A percentile compares a stretch with the other conserved stretches of the same genome.
Evolutionary conservation across 2,888 invertebrate genomes (phyloP).

Genomic region (Bimastos eiseni): DNA sequence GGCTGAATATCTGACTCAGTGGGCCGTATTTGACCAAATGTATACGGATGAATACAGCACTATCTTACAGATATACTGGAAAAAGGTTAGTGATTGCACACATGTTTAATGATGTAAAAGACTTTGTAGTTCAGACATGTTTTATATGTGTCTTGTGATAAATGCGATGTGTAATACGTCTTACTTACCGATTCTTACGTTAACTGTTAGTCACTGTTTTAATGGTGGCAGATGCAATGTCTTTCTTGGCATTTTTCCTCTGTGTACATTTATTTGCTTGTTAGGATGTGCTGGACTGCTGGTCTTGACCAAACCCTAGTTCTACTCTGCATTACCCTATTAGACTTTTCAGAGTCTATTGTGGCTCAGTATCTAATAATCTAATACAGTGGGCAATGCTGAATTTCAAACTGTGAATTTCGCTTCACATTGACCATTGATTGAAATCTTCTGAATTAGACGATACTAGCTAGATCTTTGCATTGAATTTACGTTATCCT

Average conservation of each 20-base stretch:
- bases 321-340: background rate
- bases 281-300: background rate
- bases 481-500: constrained; percentile 13
- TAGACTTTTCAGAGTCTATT: background rate
- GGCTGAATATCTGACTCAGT: constrained; percentile 54
- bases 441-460: background rate
- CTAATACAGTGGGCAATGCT: background rate
- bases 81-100: constrained; percentile 49
- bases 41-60: constrained; percentile 59
- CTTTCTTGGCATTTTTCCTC: background rate
- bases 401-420: background rate
- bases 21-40: constrained; percentile 56
- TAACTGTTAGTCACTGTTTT: background rate
- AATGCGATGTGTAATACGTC: background rate
- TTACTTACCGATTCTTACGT: background rate
- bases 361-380: too few species aligned
- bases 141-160: background rate
- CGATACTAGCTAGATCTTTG: background rate
- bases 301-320: background rate
- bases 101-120: background rate
- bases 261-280: background rate
- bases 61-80: constrained; percentile 55
- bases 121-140: background rate
- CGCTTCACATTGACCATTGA: background rate
- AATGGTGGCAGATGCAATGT: background rate